These are phyloP conservation scores for Reinhardtius hippoglossoides DNA, from an alignment of 2,113 vertebrate genomes.

Conservation along the genomic window DNA sequence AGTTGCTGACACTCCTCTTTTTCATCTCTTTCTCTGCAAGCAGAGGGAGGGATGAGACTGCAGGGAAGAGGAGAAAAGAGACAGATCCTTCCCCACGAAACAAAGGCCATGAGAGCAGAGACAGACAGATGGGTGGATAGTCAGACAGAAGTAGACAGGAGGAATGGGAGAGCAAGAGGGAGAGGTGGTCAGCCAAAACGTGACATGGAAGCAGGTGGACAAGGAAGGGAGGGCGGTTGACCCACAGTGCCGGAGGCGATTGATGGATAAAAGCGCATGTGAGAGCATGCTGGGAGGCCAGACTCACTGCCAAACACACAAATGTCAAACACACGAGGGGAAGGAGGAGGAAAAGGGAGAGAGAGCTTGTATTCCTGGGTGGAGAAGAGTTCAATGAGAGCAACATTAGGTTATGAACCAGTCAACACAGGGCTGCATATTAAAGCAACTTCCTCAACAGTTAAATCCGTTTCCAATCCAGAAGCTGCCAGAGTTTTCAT, in stretches of 20 bases:
- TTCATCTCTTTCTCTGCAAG: conserved; percentile 30
- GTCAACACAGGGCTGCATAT: neutral
- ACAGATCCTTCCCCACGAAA: conserved; percentile 49
- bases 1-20: conserved; percentile 15
- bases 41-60: conserved; percentile 38
- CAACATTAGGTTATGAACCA: conserved; percentile 24
- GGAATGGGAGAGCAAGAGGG: neutral
- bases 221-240: conserved; percentile 36
- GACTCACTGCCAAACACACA: conserved; percentile 57
- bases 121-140: conserved; percentile 11
- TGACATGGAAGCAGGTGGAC: conserved; percentile 52
- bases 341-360: conserved; percentile 20
- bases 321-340: conserved; percentile 44
- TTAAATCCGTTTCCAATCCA: neutral
- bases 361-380: conserved; percentile 22
- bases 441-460: conserved; percentile 9
- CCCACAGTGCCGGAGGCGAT: conserved; percentile 35
- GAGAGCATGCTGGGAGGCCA: conserved; percentile 55
- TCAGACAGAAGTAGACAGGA: conserved; percentile 8
- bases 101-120: conserved; percentile 46
- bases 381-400: conserved; percentile 47
- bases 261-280: conserved; percentile 67
- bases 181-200: conserved; percentile 37
- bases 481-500: neutral
- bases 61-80: conserved; percentile 26